phyloP scores from a whole-genome alignment of 2,888 invertebrate genomes.

The Busseola fusca region DNA sequence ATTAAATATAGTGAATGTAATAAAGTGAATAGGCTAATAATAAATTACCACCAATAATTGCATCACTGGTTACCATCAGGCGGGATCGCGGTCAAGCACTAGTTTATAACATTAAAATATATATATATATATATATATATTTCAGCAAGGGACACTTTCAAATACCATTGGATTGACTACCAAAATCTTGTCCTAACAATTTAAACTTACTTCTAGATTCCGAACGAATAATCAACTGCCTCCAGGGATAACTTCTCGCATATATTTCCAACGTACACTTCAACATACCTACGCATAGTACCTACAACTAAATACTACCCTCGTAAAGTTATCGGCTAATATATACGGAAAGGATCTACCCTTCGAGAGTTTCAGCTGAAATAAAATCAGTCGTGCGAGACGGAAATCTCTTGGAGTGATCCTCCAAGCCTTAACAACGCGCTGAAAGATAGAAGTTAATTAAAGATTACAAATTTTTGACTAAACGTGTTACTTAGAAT shows the following conservation, averaged over 20 bases:
- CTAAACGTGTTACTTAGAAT: background rate
- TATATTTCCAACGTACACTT: slow-evolving; percentile 12
- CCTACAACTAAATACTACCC: slow-evolving; percentile 15
- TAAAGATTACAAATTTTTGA: background rate
- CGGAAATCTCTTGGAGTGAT: slow-evolving; percentile 5
- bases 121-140: too few species aligned
- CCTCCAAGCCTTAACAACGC: slow-evolving; percentile 9
- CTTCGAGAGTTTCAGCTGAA: slow-evolving; percentile 22
- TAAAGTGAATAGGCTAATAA: too few species aligned
- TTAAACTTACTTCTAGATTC: background rate
- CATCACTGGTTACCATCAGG: too few species aligned
- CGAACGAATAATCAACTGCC: slow-evolving; percentile 6
- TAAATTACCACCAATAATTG: too few species aligned
- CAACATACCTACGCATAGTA: background rate
- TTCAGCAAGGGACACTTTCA: too few species aligned
- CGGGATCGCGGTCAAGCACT: too few species aligned
- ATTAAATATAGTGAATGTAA: too few species aligned
- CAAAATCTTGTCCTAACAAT: background rate
- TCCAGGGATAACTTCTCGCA: background rate
- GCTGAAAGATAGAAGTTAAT: slow-evolving; percentile 14
- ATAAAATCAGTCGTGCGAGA: slow-evolving; percentile 40
- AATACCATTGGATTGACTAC: background rate
- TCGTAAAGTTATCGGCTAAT: slow-evolving; percentile 45
- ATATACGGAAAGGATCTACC: slow-evolving; percentile 35
- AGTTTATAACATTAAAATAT: too few species aligned